Conservation (phyloP, 2,888 invertebrate genomes). For the Cerastoderma edule region DNA sequence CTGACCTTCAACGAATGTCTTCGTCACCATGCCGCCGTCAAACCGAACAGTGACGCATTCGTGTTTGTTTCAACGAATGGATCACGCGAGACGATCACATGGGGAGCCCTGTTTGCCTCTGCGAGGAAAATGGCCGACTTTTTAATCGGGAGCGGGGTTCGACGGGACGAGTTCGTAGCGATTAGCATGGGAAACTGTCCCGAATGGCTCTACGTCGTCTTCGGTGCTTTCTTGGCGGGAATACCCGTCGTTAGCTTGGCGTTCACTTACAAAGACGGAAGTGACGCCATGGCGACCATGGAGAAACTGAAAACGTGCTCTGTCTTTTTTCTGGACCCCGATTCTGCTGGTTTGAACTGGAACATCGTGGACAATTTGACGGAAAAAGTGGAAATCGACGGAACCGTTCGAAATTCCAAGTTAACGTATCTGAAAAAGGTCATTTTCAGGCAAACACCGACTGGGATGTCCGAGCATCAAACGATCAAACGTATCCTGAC, state of each 20-base stretch:
- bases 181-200: slow-evolving; percentile 46
- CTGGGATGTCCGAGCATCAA: not conserved
- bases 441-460: slow-evolving; percentile 13
- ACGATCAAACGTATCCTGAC: slow-evolving; percentile 20
- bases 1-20: slow-evolving; percentile 34
- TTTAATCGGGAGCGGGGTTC: slow-evolving; percentile 31
- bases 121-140: slow-evolving; percentile 25
- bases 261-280: slow-evolving; percentile 54
- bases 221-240: slow-evolving; percentile 43
- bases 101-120: slow-evolving; percentile 31
- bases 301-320: slow-evolving; percentile 32
- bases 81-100: slow-evolving; percentile 31
- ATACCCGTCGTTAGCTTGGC: slow-evolving; percentile 24
- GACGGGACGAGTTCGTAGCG: slow-evolving; percentile 33
- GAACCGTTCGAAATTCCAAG: slow-evolving; percentile 19
- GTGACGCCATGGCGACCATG: slow-evolving; percentile 47
- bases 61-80: slow-evolving; percentile 39
- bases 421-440: slow-evolving; percentile 31
- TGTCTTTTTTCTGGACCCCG: slow-evolving; percentile 37
- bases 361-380: slow-evolving; percentile 29
- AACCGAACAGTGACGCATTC: slow-evolving; percentile 29
- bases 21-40: slow-evolving; percentile 20
- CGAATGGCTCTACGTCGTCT: slow-evolving; percentile 44
- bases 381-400: slow-evolving; percentile 4
- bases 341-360: slow-evolving; percentile 31